Evolutionary conservation across 2,113 vertebrate species (phyloP), one percentile per base, ranked within the genome.

Genomic region (Aspiorhynchus laticeps): DNA sequence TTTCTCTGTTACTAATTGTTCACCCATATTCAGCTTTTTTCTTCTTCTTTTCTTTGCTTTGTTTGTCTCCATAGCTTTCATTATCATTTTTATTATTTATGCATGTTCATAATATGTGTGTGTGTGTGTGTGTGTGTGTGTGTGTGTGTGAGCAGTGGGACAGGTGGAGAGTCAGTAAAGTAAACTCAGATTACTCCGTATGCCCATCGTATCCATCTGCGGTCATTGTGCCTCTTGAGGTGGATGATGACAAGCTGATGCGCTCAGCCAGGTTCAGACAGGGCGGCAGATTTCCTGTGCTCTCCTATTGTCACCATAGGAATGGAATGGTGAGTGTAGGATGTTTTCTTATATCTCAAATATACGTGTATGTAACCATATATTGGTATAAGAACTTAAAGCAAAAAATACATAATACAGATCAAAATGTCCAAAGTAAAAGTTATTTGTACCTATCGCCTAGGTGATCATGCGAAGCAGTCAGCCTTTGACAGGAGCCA

Each of bases 401-500:
- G 67, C 15, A 4, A 69, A 69, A 69, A 21, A 21, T 69, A 8
- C 69, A 11, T 73, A 17, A 71, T 38, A 71, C 33, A 38, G 17
- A 19, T 71, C 7, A 24, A 73, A 73, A 38, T 11, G 8, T 73
- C 8, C 69, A 38, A 38, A 73, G 69, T 41, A 73, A 24, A 73
- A 73, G 33, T 41, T 12, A 41, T 73, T 41, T 74, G 19, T 41
- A 41, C 7, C 71, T 2, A 6, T 71, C 5, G 17, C 8, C 31
- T 28, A 96, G 97, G 96, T 90, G 3, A 95, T 97, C 89, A 91
- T 98, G 85, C 95, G 95, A 81, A 96, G 96, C 92, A 93, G 96
- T 88, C 97, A 98, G 90, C 97, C 96, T 0, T 92, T 97, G 87
- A 90, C 92, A 0, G 95, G 96, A 2, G 94, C 96, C 91, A 96